phyloP scores from a whole-genome alignment of 2,888 invertebrate species.

The Troides oblongomaculatus region DNA sequence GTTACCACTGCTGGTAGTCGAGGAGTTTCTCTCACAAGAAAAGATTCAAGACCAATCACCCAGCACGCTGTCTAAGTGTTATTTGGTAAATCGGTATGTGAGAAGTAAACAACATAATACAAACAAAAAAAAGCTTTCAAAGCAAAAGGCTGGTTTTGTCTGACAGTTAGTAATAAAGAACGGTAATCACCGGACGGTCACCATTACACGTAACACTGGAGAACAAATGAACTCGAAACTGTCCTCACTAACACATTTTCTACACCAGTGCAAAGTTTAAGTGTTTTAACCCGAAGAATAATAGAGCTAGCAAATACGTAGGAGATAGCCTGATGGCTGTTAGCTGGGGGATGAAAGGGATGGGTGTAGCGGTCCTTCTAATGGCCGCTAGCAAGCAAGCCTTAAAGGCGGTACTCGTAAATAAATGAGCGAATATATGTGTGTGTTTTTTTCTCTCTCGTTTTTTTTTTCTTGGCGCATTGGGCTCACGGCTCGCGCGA shows the following conservation, averaged over 20 bases:
- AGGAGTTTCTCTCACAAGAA: too few relatives aligned
- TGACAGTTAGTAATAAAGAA: not conserved
- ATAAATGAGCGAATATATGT: conserved; percentile 61
- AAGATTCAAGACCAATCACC: too few relatives aligned
- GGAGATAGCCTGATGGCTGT: conserved; percentile 52
- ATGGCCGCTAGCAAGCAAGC: conserved; percentile 58
- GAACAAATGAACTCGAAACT: conserved; percentile 27
- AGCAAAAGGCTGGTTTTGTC: too few relatives aligned
- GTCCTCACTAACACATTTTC: conserved; percentile 37
- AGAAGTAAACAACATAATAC: too few relatives aligned
- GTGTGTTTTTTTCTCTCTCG: conserved; percentile 43
- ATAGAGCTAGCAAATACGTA: conserved; percentile 53
- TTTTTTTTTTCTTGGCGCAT: conserved; percentile 45
- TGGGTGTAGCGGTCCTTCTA: conserved; percentile 58
- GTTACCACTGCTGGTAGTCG: too few relatives aligned
- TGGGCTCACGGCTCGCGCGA: conserved; percentile 27
- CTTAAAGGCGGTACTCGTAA: conserved; percentile 61
- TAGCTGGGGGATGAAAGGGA: conserved; percentile 47
- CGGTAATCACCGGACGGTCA: conserved; percentile 13
- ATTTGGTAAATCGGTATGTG: too few relatives aligned
- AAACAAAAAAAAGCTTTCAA: too few relatives aligned
- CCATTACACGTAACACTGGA: conserved; percentile 15
- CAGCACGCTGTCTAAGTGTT: too few relatives aligned
- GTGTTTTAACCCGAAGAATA: conserved; percentile 53
- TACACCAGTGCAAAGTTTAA: conserved; percentile 54